Conservation (phyloP, 2,888 invertebrate genomes). For the Spilarctia lutea region DNA sequence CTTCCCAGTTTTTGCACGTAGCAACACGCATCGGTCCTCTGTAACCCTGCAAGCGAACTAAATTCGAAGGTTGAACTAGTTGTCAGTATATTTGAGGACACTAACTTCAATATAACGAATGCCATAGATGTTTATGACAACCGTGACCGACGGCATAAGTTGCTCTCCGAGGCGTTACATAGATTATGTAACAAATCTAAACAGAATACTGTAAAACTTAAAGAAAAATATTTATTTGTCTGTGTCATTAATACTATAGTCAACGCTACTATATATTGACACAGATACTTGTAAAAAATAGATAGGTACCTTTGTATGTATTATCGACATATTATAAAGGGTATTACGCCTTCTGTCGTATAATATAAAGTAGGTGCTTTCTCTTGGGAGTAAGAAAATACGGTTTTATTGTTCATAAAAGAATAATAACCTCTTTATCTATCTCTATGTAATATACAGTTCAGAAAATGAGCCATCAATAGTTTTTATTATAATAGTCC, state of each 20-base stretch:
- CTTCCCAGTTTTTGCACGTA: too few species aligned
- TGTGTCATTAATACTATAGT: background rate
- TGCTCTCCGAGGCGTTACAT: too few species aligned
- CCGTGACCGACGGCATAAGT: too few species aligned
- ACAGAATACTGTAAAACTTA: too few species aligned
- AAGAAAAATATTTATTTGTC: background rate
- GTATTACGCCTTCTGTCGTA: background rate
- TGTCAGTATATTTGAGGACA: too few species aligned
- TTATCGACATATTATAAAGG: background rate
- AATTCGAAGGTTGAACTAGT: too few species aligned
- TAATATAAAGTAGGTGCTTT: background rate
- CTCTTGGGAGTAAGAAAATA: constrained; percentile 7
- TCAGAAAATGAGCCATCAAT: background rate
- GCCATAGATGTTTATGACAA: too few species aligned
- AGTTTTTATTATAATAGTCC: constrained; percentile 8
- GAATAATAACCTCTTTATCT: background rate
- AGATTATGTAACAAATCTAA: too few species aligned
- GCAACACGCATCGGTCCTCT: too few species aligned
- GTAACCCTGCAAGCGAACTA: too few species aligned
- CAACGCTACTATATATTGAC: background rate
- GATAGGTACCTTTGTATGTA: background rate
- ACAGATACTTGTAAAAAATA: background rate
- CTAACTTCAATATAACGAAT: too few species aligned
- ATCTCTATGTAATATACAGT: background rate
- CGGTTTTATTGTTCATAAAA: constrained; percentile 8